Percentiles rank a stretch among this genome's conserved stretches.
These are phyloP conservation scores for Zaprionus gabonicus DNA, from an alignment of 1,140 invertebrate genomes.

Conservation along the genomic window DNA sequence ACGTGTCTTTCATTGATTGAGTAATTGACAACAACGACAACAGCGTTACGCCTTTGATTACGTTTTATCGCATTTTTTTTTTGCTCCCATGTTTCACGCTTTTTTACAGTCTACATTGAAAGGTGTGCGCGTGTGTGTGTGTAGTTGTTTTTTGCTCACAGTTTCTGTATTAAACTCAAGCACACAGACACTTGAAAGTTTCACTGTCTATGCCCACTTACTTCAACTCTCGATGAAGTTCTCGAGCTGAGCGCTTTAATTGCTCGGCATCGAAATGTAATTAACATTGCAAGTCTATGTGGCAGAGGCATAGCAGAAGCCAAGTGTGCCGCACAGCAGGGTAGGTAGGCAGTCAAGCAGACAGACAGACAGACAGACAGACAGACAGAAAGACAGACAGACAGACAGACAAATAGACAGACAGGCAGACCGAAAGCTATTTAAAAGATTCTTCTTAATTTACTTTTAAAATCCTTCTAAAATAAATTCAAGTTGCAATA, in stretches of 20 bases:
- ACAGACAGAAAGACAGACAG: not conserved
- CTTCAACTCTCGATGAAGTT: conserved; percentile 16
- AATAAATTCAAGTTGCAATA: not conserved
- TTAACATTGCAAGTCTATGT: conserved; percentile 45
- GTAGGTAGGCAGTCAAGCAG: conserved; percentile 32
- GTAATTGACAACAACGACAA: conserved; percentile 61
- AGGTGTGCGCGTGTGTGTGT: conserved; percentile 9
- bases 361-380: conserved; percentile 15
- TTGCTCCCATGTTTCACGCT: conserved; percentile 13
- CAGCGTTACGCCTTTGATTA: conserved; percentile 59
- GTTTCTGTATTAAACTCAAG: conserved; percentile 15
- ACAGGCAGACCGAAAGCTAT: not conserved
- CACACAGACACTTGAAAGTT: conserved; percentile 24
- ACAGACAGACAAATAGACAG: conserved; percentile 1
- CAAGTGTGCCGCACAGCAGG: conserved; percentile 29
- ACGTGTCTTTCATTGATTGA: conserved; percentile 54
- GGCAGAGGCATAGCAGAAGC: conserved; percentile 27
- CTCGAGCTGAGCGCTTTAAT: conserved; percentile 45
- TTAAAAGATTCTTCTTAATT: no score
- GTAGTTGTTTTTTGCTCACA: conserved; percentile 10
- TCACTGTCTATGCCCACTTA: conserved; percentile 27
- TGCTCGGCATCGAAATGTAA: conserved; percentile 62
- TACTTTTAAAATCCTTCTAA: not conserved
- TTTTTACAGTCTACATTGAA: conserved; percentile 38
- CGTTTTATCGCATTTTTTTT: conserved; percentile 25